These are phyloP conservation scores for Zhengitettix transpicula DNA, from an alignment of 2,888 invertebrate genomes.

Conservation along the genomic window DNA sequence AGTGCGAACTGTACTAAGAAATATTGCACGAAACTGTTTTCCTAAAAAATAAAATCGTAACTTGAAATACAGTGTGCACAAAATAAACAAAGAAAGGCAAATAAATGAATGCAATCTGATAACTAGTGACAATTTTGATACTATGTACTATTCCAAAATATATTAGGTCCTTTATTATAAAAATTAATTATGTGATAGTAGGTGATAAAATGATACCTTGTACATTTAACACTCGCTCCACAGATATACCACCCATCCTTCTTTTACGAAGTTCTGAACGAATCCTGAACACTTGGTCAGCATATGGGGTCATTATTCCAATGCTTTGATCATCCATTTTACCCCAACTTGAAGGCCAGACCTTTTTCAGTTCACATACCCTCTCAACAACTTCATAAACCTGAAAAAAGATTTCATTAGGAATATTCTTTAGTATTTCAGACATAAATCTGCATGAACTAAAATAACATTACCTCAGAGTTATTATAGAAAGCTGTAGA, in stretches of 20 bases:
- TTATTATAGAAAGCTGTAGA: slow-evolving; percentile 70
- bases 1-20: slow-evolving; percentile 63
- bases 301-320: slow-evolving; percentile 71
- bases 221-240: slow-evolving; percentile 67
- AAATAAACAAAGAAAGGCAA: no score
- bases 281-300: slow-evolving; percentile 61
- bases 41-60: slow-evolving; percentile 21
- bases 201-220: slow-evolving; percentile 36
- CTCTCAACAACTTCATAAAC: slow-evolving; percentile 61
- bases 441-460: no score
- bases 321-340: slow-evolving; percentile 58
- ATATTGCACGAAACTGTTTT: slow-evolving; percentile 72
- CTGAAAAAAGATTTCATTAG: slow-evolving; percentile 17
- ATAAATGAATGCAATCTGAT: no score
- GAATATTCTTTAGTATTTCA: no score
- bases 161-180: no score
- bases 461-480: slow-evolving; percentile 38
- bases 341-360: slow-evolving; percentile 63
- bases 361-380: slow-evolving; percentile 49
- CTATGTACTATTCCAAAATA: no score
- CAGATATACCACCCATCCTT: slow-evolving; percentile 55
- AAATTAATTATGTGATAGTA: no score
- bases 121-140: no score
- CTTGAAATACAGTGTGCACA: no score
- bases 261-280: slow-evolving; percentile 57